Percentiles rank a stretch among this genome's conserved stretches.
phyloP scores from a whole-genome alignment of 2,113 vertebrate species.

The Microtus ochrogaster region DNA sequence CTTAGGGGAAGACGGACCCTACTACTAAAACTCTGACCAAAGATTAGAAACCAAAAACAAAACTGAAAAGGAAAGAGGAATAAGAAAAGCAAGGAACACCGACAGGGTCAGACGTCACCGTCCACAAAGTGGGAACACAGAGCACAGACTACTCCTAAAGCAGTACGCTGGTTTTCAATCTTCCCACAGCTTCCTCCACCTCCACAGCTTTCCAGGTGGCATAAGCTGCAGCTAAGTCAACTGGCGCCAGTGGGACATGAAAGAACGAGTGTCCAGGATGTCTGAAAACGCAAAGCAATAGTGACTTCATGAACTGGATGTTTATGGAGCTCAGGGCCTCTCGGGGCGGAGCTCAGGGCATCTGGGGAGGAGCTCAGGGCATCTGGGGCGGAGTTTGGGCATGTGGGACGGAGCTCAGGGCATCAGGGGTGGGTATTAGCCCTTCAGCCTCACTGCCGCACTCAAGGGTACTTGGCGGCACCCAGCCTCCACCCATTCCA shows the following conservation, averaged over 20 bases:
- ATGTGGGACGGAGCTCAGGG: not conserved
- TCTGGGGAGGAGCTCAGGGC: no score
- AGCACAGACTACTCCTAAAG: not conserved
- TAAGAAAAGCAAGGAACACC: no score
- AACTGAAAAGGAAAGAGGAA: not conserved
- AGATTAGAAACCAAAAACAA: not conserved
- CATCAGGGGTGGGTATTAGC: accelerated
- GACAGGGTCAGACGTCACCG: accelerated
- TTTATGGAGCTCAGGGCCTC: not conserved
- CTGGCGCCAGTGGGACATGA: not conserved
- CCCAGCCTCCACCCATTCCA: not conserved
- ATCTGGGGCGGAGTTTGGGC: no score
- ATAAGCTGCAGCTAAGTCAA: not conserved
- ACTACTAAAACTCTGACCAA: not conserved
- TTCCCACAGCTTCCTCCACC: not conserved
- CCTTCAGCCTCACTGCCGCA: not conserved
- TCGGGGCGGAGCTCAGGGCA: not conserved
- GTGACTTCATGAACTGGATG: not conserved
- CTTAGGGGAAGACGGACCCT: not conserved
- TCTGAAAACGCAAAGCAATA: not conserved
- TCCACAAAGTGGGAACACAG: not conserved
- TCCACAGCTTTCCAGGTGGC: not conserved
- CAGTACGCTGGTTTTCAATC: not conserved
- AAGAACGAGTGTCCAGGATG: not conserved
- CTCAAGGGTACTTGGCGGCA: not conserved